phyloP scores from a whole-genome alignment of 1,140 invertebrate genomes.

The Tribolium castaneum region DNA sequence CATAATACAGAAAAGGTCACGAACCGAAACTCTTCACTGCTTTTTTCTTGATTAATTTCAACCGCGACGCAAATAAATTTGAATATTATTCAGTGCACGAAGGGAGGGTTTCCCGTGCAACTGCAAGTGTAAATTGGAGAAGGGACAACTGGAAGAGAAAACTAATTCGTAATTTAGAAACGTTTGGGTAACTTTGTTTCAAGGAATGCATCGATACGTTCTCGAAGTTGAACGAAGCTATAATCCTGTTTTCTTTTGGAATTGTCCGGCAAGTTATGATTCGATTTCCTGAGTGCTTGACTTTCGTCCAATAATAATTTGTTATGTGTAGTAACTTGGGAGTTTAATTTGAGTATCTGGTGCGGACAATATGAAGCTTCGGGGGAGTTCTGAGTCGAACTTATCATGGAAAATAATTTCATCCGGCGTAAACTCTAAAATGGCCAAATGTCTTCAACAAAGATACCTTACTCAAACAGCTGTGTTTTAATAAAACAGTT shows the following conservation, averaged over 20 bases:
- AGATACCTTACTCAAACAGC: background rate
- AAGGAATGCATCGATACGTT: background rate
- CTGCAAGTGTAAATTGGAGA: background rate
- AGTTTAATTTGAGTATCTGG: background rate
- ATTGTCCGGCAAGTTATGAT: background rate
- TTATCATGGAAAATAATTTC: background rate
- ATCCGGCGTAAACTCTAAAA: background rate
- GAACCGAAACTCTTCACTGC: background rate
- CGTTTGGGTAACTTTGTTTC: slow-evolving; percentile 7
- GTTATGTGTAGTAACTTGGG: background rate
- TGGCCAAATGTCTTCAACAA: background rate
- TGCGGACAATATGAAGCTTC: background rate
- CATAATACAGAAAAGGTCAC: slow-evolving; percentile 4
- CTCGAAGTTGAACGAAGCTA: background rate
- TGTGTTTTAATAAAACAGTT: slow-evolving; percentile 11
- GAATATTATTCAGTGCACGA: slow-evolving; percentile 1
- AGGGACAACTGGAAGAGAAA: background rate
- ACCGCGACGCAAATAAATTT: slow-evolving; percentile 8
- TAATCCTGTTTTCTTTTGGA: background rate
- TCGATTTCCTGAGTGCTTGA: background rate
- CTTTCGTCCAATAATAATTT: background rate
- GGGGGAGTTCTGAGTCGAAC: background rate
- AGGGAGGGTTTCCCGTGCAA: background rate
- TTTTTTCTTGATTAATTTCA: slow-evolving; percentile 11
- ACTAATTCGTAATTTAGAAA: slow-evolving; percentile 1